phyloP scores from a whole-genome alignment of 1,140 invertebrate species.

The Armadillidium nasatum region DNA sequence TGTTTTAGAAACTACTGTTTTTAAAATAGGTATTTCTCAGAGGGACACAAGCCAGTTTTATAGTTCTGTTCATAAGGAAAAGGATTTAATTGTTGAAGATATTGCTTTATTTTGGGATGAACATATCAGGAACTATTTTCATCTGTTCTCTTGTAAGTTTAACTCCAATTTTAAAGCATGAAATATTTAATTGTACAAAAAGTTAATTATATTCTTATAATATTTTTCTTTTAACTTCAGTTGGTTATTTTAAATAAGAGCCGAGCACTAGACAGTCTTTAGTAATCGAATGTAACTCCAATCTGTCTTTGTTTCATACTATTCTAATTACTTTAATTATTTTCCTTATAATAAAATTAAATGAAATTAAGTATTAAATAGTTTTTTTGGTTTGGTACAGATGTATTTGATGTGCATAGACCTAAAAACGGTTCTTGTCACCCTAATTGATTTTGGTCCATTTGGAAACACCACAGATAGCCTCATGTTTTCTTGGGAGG shows the following conservation, averaged over 20 bases:
- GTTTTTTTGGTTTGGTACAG: neutral
- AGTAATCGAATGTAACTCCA: neutral
- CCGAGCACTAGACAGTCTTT: no score
- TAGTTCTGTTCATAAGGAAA: neutral
- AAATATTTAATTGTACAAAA: no score
- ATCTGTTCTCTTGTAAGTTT: neutral
- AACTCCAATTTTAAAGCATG: neutral
- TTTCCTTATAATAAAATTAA: neutral
- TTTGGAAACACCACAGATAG: neutral
- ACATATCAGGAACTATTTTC: neutral
- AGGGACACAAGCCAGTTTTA: neutral
- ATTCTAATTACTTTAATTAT: neutral
- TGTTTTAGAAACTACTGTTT: no score
- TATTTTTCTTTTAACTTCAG: no score
- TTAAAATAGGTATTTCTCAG: neutral
- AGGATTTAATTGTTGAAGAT: neutral
- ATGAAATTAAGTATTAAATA: no score
- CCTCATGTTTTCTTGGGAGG: neutral
- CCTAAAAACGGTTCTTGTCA: neutral
- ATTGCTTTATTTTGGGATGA: neutral
- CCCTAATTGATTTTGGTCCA: neutral
- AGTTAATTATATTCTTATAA: no score
- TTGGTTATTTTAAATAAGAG: no score
- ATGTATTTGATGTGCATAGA: conserved; percentile 8
- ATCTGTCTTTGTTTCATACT: neutral